Evolutionary conservation across 2,797 vertebrate genomes (phyloP), one percentile per base, ranked within the genome.

Genomic region (Thunnus albacares): DNA sequence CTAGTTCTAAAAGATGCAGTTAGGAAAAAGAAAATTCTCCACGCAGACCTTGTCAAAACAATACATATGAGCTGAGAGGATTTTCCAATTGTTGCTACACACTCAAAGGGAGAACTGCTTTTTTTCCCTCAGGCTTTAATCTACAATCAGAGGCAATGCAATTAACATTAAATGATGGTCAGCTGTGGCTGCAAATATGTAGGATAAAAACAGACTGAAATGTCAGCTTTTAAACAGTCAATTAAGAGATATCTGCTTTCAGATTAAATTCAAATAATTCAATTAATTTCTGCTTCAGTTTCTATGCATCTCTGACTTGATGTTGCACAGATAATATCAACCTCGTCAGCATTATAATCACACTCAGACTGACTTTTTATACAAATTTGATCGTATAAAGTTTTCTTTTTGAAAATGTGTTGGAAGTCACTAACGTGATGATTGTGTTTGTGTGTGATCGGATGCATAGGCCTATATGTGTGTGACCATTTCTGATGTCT

Each of bases 1-100:
- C 59, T 45, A 33, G 47, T 22, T 69, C 41, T 80, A 28, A 72
- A 43, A 73, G 62, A 81, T 28, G 41, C 60, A 69, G 55, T 17
- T 38, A 58, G 38, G 30, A 70, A 67, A 47, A 62, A 57, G 12
- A 60, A 68, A 64, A 47, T 49, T 45, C 60, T 59, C 24, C 17
- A 30, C 59, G 22, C 15, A 57, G 24, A 55, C 30, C n/a, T 75
- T 52, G 30, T 68, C 38, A 51, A 74, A 80, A 68, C 45, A 80
- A 71, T 20, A 53, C 57, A 55, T 24, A 11, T 5, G 60, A 33
- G 7, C 56, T 10, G 49, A 56, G 43, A 3, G 2, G 49, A 24
- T 65, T 58, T 70, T 74, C n/a, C 38, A 17, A 0, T 33, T 8
- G 51, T 24, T 24, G 24, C 2, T 24, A 2, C 24, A 24, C 24